Evolutionary conservation across 2,113 vertebrate genomes (phyloP), one percentile per base, ranked within the genome.

Genomic region (Zapus hudsonius): DNA sequence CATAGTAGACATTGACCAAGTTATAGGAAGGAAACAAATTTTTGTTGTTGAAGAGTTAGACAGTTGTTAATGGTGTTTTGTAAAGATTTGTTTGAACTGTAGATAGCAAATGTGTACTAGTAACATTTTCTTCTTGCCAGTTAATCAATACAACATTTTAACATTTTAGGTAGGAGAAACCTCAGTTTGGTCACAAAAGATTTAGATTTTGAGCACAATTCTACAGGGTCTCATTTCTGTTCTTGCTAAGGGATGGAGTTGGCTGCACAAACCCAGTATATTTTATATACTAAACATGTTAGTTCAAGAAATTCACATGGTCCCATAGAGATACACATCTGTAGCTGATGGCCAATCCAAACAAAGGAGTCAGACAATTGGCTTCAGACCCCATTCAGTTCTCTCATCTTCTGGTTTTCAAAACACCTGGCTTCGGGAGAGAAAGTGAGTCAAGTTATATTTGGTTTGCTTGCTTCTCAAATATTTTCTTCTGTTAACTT

Each of bases 291-390:
- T 91, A 55, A 90, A 73, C 36, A 47, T 90, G 90, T 93, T 88
- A 64, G 36, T 72, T 95, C 73, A 94, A 89, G 84, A 94, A 93
- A 93, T 87, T 89, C 63, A 74, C 8, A 47, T 82, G 69, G 40
- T 73, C 89, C 66, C 87, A 19, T 90, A 94, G 90, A 90, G 92
- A 93, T 94, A 84, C 2, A 20, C 66, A 95, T 90, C 85, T 85
- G 12, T 0, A 20, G 25, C 15, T 23, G 25, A 38, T 69, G 20
- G 61, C 55, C 44, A 88, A 10, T 67, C 66, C 86, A 96, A 94
- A 78, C 16, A 86, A 12, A 23, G 76, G 70, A 42, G 40, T 57
- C 70, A 33, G 47, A 38, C 94, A 94, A 7, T 4, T 81, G 72
- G 47, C 70, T 57, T 67, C n/a, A 70, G 36, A 81, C 38, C 42